Base-by-base conservation (phyloP, 2,113 vertebrate genomes). In the Rana temporaria region DNA sequence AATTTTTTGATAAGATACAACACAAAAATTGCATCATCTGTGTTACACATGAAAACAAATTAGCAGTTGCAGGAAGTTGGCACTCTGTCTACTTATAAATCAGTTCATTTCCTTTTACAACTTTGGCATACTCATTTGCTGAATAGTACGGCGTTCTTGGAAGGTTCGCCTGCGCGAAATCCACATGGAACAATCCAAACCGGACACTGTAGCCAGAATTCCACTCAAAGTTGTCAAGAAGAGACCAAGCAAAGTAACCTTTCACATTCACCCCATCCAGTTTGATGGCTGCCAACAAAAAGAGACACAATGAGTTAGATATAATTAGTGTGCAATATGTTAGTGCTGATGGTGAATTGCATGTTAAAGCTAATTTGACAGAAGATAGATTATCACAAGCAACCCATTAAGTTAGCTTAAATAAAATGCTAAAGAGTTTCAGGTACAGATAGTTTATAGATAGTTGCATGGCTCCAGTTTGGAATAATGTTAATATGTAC, bases 161-260 rank as follows among this genome's bases (percentile, higher is more conserved):
- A 78, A 85, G 89, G 18, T 85, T 72, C 6, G 90, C 26, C 11
- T 93, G 88, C 6, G 89, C 85, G 62, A 93, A 94, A 85, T 96
- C 92, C 81, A 96, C 90, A 0, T 95, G 91, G 85, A 93, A 96
- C 76, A 96, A 87, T 66, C 95, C 95, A 84, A 96, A 97, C 0
- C 90, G 85, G 12, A 70, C 85, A 1, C 85, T 91, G 84, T 91
- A 96, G 22, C 94, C 93, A 1, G 86, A 79, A 0, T 24, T 85
- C 93, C 95, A 95, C 72, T 96, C 95, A 81, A 95, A 95, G 85
- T 95, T 96, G 86, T 95, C 92, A 91, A 97, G 83, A 77, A 95
- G 88, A 0, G 90, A 94, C 93, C 92, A 95, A 0, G 85, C 85
- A 76, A 95, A 97, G 84, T 91, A 94, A 17, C 93, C 76, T 4